Evolutionary conservation across 2,113 vertebrate genomes (phyloP), one percentile per base, ranked within the genome.

Genomic region (Oceanodroma tethys): DNA sequence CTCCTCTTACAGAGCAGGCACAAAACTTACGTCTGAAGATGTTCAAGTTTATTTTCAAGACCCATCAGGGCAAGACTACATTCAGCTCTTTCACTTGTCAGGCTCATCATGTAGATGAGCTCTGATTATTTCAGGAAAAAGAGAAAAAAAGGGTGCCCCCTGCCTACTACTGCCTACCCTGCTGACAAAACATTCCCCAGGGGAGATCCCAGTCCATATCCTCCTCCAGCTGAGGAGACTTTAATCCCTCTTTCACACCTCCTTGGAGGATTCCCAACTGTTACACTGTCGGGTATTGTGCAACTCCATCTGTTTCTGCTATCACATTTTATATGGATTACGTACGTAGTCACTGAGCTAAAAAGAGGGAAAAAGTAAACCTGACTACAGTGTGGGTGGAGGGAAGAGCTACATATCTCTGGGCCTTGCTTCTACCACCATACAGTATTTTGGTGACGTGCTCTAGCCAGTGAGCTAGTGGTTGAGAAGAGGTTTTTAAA

Each of bases 231-330:
- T 66, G 71, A 93, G 70, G 25, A 85, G 34, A 29, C 27, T 83
- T 76, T 7, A 86, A 82, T 81, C 40, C 82, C 27, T 8, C 20
- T 50, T 86, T 53, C 86, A 70, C 58, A 81, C 36, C 63, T 93
- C 74, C 88, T 73, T 30, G 48, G 71, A 95, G 66, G 19, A 16
- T 26, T 95, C 88, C 45, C 58, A 78, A 60, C 13, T 70, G 53
- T 23, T 92, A 38, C 4, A 34, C 62, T 83, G 21, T 17, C 2
- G 17, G 36, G 8, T 34, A 42, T 53, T 70, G 80, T n/a, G 45
- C 53, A 88, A 74, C 63, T 92, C 91, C 82, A 90, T 68, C 82
- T 70, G 80, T 9, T 93, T 40, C 62, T 86, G 55, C 53, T 53
- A 59, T 12, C 53, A 42, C 3, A 9, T 83, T 76, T 76, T 58